phyloP scores from a whole-genome alignment of 2,797 vertebrate species.

The Heteromormyrus szaboi region DNA sequence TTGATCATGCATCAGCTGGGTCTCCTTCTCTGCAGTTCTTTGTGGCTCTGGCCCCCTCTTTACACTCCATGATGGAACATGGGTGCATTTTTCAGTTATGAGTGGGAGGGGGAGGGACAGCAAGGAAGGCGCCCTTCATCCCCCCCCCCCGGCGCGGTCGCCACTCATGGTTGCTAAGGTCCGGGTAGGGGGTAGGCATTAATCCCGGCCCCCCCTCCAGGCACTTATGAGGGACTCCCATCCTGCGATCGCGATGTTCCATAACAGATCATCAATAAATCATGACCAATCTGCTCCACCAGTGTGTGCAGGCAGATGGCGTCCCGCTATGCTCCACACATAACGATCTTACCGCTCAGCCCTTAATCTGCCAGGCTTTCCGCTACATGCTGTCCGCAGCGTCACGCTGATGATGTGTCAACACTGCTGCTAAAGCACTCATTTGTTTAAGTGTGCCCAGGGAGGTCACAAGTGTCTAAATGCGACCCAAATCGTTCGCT shows the following conservation, averaged over 20 bases:
- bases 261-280: conserved; percentile 8
- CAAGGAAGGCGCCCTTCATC: neutral
- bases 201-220: neutral
- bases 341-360: neutral
- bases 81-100: neutral
- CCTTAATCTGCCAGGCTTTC: neutral
- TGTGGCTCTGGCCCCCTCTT: neutral
- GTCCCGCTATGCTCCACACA: neutral
- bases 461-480: too few species aligned
- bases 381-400: neutral
- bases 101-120: neutral
- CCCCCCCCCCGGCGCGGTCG: too few species aligned
- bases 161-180: neutral
- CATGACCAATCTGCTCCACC: neutral
- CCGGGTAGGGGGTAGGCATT: neutral
- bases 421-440: neutral
- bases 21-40: neutral
- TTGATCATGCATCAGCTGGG: neutral
- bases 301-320: neutral
- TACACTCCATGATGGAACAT: neutral
- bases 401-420: neutral
- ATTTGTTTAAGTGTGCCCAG: neutral
- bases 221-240: neutral
- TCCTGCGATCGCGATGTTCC: neutral
- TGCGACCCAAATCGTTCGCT: too few species aligned